A percentile compares a stretch with the other conserved stretches of the same genome.
These are phyloP conservation scores for Orthonyx spaldingii DNA, from an alignment of 2,113 vertebrate genomes.

Conservation along the genomic window DNA sequence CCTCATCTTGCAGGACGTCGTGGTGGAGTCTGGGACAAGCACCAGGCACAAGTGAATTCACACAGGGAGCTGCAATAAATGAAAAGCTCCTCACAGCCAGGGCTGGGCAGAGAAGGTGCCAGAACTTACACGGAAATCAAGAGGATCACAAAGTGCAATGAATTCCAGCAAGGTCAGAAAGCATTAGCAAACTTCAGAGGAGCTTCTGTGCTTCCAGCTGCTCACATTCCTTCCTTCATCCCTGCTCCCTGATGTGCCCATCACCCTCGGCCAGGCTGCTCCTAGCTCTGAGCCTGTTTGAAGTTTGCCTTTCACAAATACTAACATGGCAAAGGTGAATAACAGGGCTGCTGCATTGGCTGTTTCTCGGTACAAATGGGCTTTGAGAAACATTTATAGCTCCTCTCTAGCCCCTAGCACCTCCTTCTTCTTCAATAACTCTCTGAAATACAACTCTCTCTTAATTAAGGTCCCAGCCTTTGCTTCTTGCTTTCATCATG, in stretches of 20 bases:
- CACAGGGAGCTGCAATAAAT: not conserved
- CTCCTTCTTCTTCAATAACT: constrained; percentile 40
- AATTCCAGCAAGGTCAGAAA: constrained; percentile 26
- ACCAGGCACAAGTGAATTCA: not conserved
- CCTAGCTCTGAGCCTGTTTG: not conserved
- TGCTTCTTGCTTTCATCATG: constrained; percentile 40
- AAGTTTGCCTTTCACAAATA: not conserved
- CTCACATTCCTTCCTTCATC: not conserved
- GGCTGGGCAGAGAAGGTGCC: not conserved
- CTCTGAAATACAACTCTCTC: constrained; percentile 39
- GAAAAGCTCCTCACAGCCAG: not conserved
- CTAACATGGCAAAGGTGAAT: not conserved
- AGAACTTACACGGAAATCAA: not conserved
- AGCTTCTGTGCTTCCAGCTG: not conserved
- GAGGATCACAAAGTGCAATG: not conserved
- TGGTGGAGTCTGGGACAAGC: not conserved
- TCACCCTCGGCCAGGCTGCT: not conserved
- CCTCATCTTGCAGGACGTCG: not conserved
- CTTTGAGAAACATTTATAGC: constrained; percentile 33
- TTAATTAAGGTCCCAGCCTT: constrained; percentile 58
- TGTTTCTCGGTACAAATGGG: not conserved
- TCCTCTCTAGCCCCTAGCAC: constrained; percentile 15
- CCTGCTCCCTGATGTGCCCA: not conserved
- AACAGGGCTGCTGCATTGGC: not conserved
- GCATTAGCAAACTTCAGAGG: not conserved